Conservation (phyloP, 23 tunicate species). For the Botrylloides violaceus region DNA sequence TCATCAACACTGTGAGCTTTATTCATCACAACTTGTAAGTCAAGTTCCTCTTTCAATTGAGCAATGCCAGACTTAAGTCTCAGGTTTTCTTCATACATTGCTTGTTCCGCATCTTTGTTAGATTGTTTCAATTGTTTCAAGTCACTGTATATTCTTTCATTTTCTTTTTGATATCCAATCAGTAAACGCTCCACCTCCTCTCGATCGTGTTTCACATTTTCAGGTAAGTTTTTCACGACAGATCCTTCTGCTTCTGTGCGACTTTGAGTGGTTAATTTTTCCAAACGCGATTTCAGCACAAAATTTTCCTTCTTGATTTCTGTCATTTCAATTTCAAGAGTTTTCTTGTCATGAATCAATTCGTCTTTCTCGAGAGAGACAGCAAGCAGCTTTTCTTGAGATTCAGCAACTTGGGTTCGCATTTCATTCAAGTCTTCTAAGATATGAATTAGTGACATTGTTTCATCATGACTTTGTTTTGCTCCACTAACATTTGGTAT, state of each 20-base stretch:
- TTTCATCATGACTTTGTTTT: background rate
- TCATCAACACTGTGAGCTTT: slow-evolving; percentile 22
- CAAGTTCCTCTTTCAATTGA: slow-evolving; percentile 39
- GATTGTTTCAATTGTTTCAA: slow-evolving; percentile 32
- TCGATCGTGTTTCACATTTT: background rate
- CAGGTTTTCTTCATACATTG: slow-evolving; percentile 64
- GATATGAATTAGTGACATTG: background rate
- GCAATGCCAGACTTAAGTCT: slow-evolving; percentile 47
- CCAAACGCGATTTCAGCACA: slow-evolving; percentile 12
- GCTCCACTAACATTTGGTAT: background rate
- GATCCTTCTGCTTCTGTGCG: background rate
- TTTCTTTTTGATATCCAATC: slow-evolving; percentile 34
- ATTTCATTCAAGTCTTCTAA: slow-evolving; percentile 13
- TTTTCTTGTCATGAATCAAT: background rate
- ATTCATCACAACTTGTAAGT: slow-evolving; percentile 18
- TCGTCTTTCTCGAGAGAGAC: background rate
- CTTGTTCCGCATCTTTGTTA: slow-evolving; percentile 54
- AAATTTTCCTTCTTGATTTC: slow-evolving; percentile 20
- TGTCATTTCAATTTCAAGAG: background rate
- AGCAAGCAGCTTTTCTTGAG: background rate
- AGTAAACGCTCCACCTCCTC: slow-evolving; percentile 6
- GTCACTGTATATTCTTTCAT: slow-evolving; percentile 44
- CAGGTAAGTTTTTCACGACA: background rate
- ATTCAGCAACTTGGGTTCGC: background rate
- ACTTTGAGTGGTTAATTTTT: background rate